Percentiles rank a stretch among this genome's conserved stretches.
These are phyloP conservation scores for Gastrophryne carolinensis DNA, from an alignment of 2,797 vertebrate genomes.

Conservation along the genomic window DNA sequence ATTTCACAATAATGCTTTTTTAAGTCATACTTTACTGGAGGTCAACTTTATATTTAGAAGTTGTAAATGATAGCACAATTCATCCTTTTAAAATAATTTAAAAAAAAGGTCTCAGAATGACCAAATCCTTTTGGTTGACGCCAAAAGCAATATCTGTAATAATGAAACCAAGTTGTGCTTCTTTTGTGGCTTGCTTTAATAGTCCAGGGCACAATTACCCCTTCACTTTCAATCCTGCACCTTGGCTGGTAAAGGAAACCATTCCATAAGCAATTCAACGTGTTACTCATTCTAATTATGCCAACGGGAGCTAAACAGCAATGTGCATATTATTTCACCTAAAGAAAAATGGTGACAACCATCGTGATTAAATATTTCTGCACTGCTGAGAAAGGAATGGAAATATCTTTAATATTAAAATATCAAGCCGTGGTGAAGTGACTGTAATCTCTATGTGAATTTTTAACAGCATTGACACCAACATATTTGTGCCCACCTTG, in stretches of 20 bases:
- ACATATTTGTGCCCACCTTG: constrained; percentile 59
- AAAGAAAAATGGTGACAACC: constrained; percentile 37
- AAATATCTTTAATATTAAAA: constrained; percentile 55
- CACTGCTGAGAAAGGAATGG: constrained; percentile 51
- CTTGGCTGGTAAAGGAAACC: neutral
- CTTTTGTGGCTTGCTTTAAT: too few relatives aligned
- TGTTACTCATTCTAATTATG: constrained; percentile 33
- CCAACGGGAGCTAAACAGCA: constrained; percentile 13
- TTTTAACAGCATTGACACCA: constrained; percentile 67
- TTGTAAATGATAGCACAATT: too few relatives aligned
- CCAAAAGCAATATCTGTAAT: too few relatives aligned
- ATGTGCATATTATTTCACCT: constrained; percentile 33
- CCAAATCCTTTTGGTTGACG: too few relatives aligned
- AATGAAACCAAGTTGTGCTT: too few relatives aligned
- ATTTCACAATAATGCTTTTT: too few relatives aligned
- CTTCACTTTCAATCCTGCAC: neutral
- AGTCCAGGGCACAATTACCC: too few relatives aligned
- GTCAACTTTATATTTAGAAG: too few relatives aligned
- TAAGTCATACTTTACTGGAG: too few relatives aligned
- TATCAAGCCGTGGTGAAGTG: constrained; percentile 59
- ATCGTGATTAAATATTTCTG: constrained; percentile 12
- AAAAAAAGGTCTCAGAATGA: too few relatives aligned
- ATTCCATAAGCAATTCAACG: neutral
- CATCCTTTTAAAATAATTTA: too few relatives aligned
- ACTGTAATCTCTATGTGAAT: constrained; percentile 67